Conservation (phyloP, 2,797 vertebrate species). For the Mormyrus proboscirostris region DNA sequence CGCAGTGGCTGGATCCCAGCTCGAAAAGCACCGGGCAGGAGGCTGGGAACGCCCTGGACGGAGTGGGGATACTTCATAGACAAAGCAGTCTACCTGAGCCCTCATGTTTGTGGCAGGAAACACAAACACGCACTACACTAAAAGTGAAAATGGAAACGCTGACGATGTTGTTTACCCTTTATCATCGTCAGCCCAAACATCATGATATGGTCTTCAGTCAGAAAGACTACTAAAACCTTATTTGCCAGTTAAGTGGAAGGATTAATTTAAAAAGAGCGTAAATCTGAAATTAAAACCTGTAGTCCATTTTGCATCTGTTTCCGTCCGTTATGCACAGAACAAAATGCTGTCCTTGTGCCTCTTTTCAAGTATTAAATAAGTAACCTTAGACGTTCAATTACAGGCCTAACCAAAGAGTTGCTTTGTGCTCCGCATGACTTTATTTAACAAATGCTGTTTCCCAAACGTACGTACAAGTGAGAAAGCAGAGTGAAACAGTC, state of each 20-base stretch:
- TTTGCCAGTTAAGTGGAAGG: not conserved
- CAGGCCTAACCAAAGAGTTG: not conserved
- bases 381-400: constrained; percentile 4
- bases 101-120: not conserved
- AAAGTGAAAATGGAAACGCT: not conserved
- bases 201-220: not conserved
- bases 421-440: not conserved
- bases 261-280: not conserved
- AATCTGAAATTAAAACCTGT: not conserved
- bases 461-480: not conserved
- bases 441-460: not conserved
- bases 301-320: not conserved
- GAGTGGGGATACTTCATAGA: not conserved
- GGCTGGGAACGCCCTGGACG: too few species aligned
- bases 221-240: not conserved
- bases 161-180: not conserved
- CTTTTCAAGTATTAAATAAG: constrained; percentile 6
- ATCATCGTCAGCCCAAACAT: not conserved
- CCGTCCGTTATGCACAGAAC: not conserved
- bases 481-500: not conserved
- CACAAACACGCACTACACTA: not conserved
- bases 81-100: not conserved
- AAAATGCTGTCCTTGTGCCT: not conserved
- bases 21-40: not conserved
- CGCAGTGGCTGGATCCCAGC: not conserved